A percentile compares a stretch with the other conserved stretches of the same genome.
Conservation (phyloP, 2,113 vertebrate genomes). For the Tauraco erythrolophus region DNA sequence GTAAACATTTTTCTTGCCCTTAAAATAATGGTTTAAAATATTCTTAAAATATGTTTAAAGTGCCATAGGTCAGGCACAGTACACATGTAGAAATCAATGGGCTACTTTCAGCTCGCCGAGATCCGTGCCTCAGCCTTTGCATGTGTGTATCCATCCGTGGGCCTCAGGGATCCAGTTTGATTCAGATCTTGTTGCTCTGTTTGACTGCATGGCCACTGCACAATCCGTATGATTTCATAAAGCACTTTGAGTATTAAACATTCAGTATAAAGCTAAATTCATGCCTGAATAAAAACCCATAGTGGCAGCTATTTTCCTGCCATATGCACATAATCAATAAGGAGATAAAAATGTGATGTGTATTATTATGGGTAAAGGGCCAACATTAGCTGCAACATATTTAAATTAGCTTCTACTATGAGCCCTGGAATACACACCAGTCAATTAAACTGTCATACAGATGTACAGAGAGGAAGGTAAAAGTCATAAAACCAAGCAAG, state of each 20-base stretch:
- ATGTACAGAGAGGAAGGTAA: conserved; percentile 59
- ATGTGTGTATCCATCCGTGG: rapidly evolving
- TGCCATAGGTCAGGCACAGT: background rate
- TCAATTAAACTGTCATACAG: conserved; percentile 72
- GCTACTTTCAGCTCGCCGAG: background rate
- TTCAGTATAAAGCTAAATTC: conserved; percentile 4
- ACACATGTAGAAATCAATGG: background rate
- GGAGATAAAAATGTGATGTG: conserved; percentile 36
- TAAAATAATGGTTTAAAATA: conserved; percentile 17
- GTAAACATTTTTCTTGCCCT: background rate
- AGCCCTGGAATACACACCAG: conserved; percentile 62
- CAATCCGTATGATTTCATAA: conserved; percentile 18
- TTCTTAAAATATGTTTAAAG: background rate
- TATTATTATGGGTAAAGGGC: conserved; percentile 64
- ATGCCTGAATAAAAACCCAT: background rate
- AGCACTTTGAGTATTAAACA: conserved; percentile 19
- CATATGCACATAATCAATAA: conserved; percentile 57
- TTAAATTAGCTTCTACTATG: conserved; percentile 65
- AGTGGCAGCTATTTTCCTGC: conserved; percentile 57
- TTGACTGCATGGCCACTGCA: background rate
- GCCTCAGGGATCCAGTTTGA: background rate
- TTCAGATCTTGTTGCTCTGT: background rate
- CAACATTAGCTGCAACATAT: conserved; percentile 64
- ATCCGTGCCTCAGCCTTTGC: background rate
- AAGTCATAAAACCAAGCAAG: conserved; percentile 69